Conservation (phyloP, 2,113 vertebrate species). For the Heloderma charlesbogerti region DNA sequence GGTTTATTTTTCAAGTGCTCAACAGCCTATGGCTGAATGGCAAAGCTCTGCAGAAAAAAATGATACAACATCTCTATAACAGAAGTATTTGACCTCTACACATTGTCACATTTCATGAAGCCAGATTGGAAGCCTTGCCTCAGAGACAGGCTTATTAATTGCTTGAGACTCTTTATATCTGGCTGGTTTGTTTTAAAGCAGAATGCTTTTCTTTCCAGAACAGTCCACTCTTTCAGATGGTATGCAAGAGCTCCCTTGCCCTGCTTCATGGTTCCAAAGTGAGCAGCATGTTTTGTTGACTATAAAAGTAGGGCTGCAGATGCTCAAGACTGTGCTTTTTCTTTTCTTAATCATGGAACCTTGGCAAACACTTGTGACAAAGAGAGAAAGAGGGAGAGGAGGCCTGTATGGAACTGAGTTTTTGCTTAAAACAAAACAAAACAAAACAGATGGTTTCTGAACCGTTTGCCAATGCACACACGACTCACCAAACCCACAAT, state of each 20-base stretch:
- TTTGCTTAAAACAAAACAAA: constrained; percentile 9
- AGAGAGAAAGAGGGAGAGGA: neutral
- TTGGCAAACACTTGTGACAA: constrained; percentile 27
- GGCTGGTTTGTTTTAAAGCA: neutral
- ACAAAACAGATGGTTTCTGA: constrained; percentile 32
- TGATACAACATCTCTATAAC: constrained; percentile 9
- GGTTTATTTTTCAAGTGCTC: constrained; percentile 44
- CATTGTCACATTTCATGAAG: neutral
- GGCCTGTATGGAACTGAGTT: neutral
- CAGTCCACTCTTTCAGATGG: neutral
- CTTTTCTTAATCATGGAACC: constrained; percentile 5
- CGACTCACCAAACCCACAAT: fast-evolving
- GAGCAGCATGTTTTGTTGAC: neutral
- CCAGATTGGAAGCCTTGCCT: neutral
- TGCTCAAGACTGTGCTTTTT: constrained; percentile 6
- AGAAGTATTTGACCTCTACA: neutral
- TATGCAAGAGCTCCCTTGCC: neutral
- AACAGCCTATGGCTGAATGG: constrained; percentile 9
- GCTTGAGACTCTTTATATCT: neutral
- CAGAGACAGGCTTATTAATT: neutral
- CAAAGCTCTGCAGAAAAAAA: neutral
- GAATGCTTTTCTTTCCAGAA: neutral
- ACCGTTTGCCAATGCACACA: constrained; percentile 31
- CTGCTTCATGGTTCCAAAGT: neutral
- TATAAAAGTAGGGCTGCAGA: neutral